A percentile compares a stretch with the other conserved stretches of the same genome.
These are phyloP conservation scores for Euura lappo DNA, from an alignment of 1,140 invertebrate genomes.

Conservation along the genomic window DNA sequence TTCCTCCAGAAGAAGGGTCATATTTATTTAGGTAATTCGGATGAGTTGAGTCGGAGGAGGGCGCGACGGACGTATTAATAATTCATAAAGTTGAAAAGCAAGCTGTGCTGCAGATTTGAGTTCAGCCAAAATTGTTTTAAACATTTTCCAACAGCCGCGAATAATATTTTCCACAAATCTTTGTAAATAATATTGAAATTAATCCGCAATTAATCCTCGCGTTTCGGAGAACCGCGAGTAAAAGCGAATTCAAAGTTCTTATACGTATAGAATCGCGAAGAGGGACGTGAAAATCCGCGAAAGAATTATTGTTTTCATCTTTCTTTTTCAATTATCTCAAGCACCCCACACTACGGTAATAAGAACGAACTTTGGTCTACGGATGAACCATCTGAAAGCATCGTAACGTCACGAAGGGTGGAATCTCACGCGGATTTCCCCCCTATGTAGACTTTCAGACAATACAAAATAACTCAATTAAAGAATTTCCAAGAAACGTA, in stretches of 20 bases:
- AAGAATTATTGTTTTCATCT: background rate
- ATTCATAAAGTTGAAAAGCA: no score
- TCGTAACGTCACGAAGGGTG: conserved; percentile 22
- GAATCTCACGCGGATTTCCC: conserved; percentile 20
- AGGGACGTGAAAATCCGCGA: no score
- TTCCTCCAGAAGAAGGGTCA: background rate
- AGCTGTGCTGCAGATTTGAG: no score
- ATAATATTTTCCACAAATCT: no score
- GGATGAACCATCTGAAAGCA: conserved; percentile 42
- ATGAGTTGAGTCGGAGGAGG: background rate
- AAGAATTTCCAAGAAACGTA: conserved; percentile 59
- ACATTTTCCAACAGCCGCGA: no score
- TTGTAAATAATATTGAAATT: background rate
- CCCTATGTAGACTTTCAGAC: conserved; percentile 19
- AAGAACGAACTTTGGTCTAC: no score
- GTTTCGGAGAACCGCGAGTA: no score
- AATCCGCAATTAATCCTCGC: no score
- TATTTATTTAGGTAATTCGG: background rate
- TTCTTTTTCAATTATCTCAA: background rate
- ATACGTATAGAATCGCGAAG: background rate
- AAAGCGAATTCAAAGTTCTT: no score
- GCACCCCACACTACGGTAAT: no score
- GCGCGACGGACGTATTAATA: no score
- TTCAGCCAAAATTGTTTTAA: no score
- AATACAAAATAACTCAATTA: conserved; percentile 60